Conservation (phyloP, 2,113 vertebrate species). For the Neolamprologus caudopunctatus region DNA sequence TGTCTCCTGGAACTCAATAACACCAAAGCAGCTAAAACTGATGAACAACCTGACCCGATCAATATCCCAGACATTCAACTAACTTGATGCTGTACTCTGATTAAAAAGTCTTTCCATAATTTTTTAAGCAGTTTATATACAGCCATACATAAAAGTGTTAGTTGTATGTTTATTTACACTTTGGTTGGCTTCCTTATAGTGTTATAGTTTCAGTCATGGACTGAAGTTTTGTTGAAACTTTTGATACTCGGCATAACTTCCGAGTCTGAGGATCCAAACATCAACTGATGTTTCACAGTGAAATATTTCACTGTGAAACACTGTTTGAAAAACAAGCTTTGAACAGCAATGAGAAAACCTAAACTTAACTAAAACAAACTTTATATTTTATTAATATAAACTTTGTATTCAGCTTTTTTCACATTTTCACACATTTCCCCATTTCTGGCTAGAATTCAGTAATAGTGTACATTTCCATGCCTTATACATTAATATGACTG, state of each 20-base stretch:
- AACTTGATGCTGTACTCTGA: neutral
- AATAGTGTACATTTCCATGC: neutral
- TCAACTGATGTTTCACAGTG: neutral
- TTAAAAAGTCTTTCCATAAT: neutral
- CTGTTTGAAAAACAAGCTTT: neutral
- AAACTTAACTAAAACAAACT: neutral
- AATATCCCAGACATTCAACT: neutral
- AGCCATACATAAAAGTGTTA: neutral
- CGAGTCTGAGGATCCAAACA: fast-evolving
- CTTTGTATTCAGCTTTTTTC: neutral
- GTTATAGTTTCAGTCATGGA: neutral
- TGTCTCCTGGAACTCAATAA: neutral
- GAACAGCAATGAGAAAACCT: neutral
- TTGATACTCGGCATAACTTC: neutral
- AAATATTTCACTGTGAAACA: neutral
- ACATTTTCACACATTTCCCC: neutral
- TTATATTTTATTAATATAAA: neutral
- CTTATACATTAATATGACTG: neutral
- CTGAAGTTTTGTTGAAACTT: neutral
- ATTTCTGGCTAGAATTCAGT: neutral
- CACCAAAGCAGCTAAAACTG: neutral
- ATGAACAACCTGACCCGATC: neutral
- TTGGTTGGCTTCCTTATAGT: neutral
- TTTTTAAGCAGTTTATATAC: neutral
- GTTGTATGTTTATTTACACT: neutral